Percentiles rank a stretch among this genome's conserved stretches.
phyloP scores from a whole-genome alignment of 2,113 vertebrate species.

The Entelurus aequoreus region DNA sequence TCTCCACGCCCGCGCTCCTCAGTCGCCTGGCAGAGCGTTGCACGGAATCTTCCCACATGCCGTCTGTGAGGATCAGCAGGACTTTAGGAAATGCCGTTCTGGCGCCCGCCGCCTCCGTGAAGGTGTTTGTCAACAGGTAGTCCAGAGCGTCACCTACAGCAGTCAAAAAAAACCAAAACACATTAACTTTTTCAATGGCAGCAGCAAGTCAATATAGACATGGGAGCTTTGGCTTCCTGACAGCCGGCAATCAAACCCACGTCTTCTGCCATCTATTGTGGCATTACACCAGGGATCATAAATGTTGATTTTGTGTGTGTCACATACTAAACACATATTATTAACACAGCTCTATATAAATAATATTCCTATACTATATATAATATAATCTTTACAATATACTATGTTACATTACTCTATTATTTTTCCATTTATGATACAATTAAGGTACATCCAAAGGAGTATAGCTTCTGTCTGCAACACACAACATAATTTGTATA shows the following conservation, averaged over 20 bases:
- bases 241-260: neutral
- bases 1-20: constrained; percentile 83
- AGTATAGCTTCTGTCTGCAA: too few relatives aligned
- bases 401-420: too few relatives aligned
- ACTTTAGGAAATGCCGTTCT: constrained; percentile 87
- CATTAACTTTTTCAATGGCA: neutral
- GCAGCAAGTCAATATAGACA: neutral
- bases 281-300: too few relatives aligned
- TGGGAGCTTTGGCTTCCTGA: neutral
- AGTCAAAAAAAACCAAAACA: neutral
- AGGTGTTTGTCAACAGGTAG: constrained; percentile 78
- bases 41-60: constrained; percentile 85
- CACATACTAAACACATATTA: too few relatives aligned
- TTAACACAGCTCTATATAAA: too few relatives aligned
- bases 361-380: too few relatives aligned
- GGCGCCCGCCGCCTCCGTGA: constrained; percentile 81
- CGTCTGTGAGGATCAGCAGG: constrained; percentile 87
- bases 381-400: too few relatives aligned
- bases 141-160: constrained; percentile 84
- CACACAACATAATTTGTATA: too few relatives aligned
- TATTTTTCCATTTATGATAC: too few relatives aligned
- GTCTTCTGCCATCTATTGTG: too few relatives aligned
- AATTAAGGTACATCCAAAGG: too few relatives aligned
- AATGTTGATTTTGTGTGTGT: too few relatives aligned
- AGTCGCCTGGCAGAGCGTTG: constrained; percentile 81